Evolutionary conservation across 2,888 invertebrate genomes (phyloP).

Genomic region (Hedya salicella): DNA sequence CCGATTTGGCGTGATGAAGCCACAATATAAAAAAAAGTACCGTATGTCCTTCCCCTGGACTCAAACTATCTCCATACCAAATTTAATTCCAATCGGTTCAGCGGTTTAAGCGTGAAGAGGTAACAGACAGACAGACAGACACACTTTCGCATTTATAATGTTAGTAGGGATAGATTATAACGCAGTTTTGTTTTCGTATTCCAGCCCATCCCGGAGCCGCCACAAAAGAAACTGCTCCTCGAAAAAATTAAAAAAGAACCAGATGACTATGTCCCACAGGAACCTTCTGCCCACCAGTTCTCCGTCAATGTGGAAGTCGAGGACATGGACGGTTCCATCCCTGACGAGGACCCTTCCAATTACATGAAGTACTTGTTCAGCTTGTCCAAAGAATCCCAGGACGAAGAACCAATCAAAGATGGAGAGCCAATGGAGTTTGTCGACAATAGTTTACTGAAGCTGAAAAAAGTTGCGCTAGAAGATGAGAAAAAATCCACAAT

Average conservation of each 20-base stretch:
- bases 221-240: constrained; percentile 14
- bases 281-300: constrained; percentile 39
- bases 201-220: neutral
- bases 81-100: no score
- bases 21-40: no score
- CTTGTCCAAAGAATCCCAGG: constrained; percentile 15
- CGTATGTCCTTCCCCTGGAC: no score
- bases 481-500: constrained; percentile 1
- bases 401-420: neutral
- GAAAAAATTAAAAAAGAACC: constrained; percentile 27
- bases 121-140: no score
- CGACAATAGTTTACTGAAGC: constrained; percentile 10
- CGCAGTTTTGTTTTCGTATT: neutral
- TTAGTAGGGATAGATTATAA: no score
- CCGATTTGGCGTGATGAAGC: no score
- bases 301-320: constrained; percentile 53
- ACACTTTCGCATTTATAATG: no score
- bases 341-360: constrained; percentile 17
- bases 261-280: neutral
- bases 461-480: neutral
- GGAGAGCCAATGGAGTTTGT: neutral
- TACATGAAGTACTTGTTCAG: constrained; percentile 40
- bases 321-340: constrained; percentile 43
- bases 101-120: no score
- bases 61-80: no score